These are phyloP conservation scores for Chiroxiphia lanceolata DNA, from an alignment of 2,797 vertebrate genomes.

Conservation along the genomic window DNA sequence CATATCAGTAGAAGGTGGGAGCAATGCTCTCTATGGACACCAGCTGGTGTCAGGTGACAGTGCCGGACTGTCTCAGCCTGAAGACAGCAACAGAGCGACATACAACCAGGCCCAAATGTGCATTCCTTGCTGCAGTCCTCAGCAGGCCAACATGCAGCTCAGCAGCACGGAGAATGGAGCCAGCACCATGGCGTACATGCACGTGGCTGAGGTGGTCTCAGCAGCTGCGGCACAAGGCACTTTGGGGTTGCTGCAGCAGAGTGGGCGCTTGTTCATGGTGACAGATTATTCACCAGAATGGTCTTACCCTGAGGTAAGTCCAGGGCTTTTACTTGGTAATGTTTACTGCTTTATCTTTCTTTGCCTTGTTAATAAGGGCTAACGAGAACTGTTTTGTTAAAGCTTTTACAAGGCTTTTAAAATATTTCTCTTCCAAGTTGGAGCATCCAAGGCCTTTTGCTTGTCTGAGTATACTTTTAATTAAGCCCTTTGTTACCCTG, in stretches of 20 bases:
- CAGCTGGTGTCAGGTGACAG: constrained; percentile 86
- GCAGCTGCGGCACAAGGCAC: constrained; percentile 90
- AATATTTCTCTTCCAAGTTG: not conserved
- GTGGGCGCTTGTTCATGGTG: constrained; percentile 96
- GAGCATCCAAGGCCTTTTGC: not conserved
- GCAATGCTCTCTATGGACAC: constrained; percentile 89
- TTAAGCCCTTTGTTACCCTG: constrained; percentile 14
- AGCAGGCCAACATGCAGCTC: constrained; percentile 82
- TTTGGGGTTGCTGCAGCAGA: constrained; percentile 95
- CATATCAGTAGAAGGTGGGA: constrained; percentile 94
- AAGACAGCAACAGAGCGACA: constrained; percentile 82
- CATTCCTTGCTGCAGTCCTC: constrained; percentile 95
- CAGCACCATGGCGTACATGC: constrained; percentile 93
- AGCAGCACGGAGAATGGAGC: constrained; percentile 79
- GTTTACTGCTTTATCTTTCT: not conserved
- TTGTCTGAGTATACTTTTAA: constrained; percentile 1
- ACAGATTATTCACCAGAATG: constrained; percentile 99
- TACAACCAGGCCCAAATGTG: constrained; percentile 93
- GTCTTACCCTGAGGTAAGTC: constrained; percentile 97
- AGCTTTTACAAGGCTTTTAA: not conserved
- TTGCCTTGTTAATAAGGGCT: not conserved
- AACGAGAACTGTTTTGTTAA: not conserved
- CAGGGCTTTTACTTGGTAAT: not conserved
- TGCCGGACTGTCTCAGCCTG: constrained; percentile 82
- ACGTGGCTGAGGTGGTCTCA: constrained; percentile 95